These are phyloP conservation scores for Vombatus ursinus DNA, from an alignment of 2,113 vertebrate genomes.

Conservation along the genomic window DNA sequence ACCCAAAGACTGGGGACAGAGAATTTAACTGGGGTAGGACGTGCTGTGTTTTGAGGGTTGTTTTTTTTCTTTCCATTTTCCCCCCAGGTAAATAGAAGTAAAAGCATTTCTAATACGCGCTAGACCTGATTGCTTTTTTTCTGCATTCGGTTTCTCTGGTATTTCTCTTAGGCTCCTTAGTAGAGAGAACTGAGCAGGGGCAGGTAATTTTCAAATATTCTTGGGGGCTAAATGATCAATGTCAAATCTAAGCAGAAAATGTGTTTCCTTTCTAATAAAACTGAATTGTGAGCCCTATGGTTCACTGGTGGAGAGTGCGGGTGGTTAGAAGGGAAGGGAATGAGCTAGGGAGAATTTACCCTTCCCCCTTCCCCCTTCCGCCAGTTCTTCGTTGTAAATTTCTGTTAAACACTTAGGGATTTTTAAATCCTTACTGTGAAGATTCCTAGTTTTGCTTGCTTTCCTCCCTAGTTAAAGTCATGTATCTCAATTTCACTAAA, in stretches of 20 bases:
- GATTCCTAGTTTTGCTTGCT: too few relatives aligned
- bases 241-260: not conserved
- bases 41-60: constrained; percentile 61
- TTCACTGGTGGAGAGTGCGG: not conserved
- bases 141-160: constrained; percentile 22
- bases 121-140: constrained; percentile 6
- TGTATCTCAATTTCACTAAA: constrained; percentile 7
- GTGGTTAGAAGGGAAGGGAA: not conserved
- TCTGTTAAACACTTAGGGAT: constrained; percentile 60
- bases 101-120: constrained; percentile 67
- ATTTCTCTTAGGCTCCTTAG: not conserved
- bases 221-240: not conserved
- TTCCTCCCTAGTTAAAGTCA: not conserved
- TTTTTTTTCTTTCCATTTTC: constrained; percentile 40
- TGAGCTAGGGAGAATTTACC: constrained; percentile 16
- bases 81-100: constrained; percentile 66
- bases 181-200: not conserved
- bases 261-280: not conserved
- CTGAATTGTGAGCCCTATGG: not conserved
- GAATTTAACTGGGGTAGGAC: constrained; percentile 39
- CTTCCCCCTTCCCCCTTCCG: not conserved
- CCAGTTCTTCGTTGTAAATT: constrained; percentile 63
- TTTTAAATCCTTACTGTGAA: constrained; percentile 55
- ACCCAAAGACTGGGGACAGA: constrained; percentile 59
- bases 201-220: not conserved